These are phyloP conservation scores for Hormaphis cornu DNA, from an alignment of 1,140 invertebrate genomes.

Conservation along the genomic window DNA sequence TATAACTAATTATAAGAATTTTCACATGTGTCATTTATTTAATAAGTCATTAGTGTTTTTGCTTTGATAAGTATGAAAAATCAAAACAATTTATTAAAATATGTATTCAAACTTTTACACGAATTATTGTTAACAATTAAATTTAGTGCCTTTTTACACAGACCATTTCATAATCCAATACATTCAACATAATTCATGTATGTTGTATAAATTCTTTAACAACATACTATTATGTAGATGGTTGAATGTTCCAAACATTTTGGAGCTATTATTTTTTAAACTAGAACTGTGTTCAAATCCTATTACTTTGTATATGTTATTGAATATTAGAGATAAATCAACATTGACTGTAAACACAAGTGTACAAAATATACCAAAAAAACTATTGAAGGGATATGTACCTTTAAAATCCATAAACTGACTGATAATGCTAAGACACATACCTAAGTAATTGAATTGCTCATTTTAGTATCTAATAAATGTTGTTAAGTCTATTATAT, in stretches of 20 bases:
- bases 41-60: slow-evolving; percentile 1
- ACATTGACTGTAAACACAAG: neutral
- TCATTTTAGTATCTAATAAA: slow-evolving; percentile 23
- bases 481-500: slow-evolving; percentile 1
- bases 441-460: slow-evolving; percentile 2
- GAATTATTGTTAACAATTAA: neutral
- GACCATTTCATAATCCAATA: neutral
- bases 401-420: neutral
- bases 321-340: neutral
- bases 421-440: slow-evolving; percentile 25
- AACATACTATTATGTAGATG: neutral
- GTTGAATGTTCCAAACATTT: slow-evolving; percentile 8
- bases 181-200: neutral
- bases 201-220: neutral
- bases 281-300: neutral
- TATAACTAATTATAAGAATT: neutral
- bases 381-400: neutral
- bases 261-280: neutral
- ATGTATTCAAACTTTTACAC: neutral
- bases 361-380: slow-evolving; percentile 31
- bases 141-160: neutral
- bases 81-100: slow-evolving; percentile 15
- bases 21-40: neutral
- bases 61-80: neutral
- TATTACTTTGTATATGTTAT: neutral